phyloP scores from a whole-genome alignment of 2,797 vertebrate species.

The Vipera latastei region DNA sequence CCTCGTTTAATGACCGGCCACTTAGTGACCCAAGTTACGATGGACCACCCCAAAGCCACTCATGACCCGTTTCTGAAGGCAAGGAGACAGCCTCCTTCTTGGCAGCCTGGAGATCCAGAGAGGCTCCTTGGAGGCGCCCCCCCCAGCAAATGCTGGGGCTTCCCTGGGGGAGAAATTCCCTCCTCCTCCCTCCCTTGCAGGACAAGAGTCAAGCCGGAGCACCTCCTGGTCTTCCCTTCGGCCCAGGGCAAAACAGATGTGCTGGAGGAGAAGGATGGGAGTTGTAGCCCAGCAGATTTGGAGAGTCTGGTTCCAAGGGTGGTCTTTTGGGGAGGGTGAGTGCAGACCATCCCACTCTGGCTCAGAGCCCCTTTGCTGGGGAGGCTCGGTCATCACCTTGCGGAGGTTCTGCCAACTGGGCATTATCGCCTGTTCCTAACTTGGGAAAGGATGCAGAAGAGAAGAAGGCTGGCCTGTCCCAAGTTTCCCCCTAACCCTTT shows the following conservation, averaged over 20 bases:
- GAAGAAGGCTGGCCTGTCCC: neutral
- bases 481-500: neutral
- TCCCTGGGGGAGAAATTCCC: neutral
- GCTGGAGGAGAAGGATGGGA: neutral
- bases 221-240: neutral
- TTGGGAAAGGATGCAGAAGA: neutral
- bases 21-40: neutral
- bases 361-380: neutral
- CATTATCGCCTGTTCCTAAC: no score
- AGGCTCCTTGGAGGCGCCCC: neutral
- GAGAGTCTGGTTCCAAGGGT: neutral
- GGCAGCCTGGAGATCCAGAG: neutral
- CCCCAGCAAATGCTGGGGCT: rapidly evolving
- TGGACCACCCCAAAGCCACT: neutral
- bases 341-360: neutral
- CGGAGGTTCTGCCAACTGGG: neutral
- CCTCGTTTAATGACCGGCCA: neutral
- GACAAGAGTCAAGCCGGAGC: neutral
- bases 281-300: neutral
- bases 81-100: rapidly evolving
- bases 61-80: neutral
- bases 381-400: neutral
- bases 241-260: neutral
- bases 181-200: neutral
- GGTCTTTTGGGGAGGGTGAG: neutral